Evolutionary conservation across 2,888 invertebrate genomes (phyloP), one percentile per base, ranked within the genome.

Genomic region (Dilophus febrilis): DNA sequence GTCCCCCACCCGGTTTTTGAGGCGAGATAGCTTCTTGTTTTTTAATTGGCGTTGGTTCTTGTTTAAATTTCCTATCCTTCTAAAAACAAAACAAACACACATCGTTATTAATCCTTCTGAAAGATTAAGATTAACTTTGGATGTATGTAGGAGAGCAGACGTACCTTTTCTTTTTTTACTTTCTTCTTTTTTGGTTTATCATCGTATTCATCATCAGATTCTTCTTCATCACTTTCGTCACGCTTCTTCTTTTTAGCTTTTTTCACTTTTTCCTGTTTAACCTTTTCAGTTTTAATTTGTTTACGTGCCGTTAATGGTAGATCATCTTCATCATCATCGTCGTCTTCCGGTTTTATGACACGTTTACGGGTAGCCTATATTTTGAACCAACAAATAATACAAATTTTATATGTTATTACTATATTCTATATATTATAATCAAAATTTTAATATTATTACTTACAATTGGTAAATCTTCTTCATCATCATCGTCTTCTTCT

Each of bases 391-490:
- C 11, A 37, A 28, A 26, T 42, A 35, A 33, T 36, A 40, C 4
- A 6, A 33, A 27, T 14, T n/a, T n/a, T 35, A 6, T 16, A 40
- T 13, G 28, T n/a, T n/a, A 13, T 40, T 19, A 7, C 14, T 22
- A 26, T n/a, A 35, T 27, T 29, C 16, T 19, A 38, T n/a, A 14
- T n/a, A 40, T 26, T 26, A 26, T 19, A 22, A 22, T 18, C 27
- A 16, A 29, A 17, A 22, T 60, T 63, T 33, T 16, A 30, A 12
- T 19, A 12, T 37, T 22, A 22, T 32, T 41, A 54, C 64, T 66
- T 67, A 83, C 83, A 70, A 84, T 59, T 48, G 85, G 83, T 37
- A 72, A 55, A 58, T 86, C 83, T 55, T 82, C 82, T 47, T 82
- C 80, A 46, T 75, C 77, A 3, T 74, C 74, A 13, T 71, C 64